Percentiles rank a stretch among this genome's conserved stretches.
Conservation (phyloP, 2,888 invertebrate genomes). For the Papilio gigon region DNA sequence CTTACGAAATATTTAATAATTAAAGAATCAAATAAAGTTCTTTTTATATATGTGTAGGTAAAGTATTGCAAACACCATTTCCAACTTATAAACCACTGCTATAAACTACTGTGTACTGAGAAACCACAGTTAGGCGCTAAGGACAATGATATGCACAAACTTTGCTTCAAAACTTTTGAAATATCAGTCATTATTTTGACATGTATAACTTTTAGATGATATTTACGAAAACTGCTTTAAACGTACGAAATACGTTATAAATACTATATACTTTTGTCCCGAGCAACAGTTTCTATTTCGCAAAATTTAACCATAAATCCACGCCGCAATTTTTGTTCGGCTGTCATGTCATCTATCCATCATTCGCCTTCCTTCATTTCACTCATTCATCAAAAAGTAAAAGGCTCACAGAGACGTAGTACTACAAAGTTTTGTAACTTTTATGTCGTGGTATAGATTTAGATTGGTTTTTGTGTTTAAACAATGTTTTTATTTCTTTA, state of each 20-base stretch:
- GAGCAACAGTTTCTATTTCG: constrained; percentile 62
- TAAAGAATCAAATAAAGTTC: constrained; percentile 67
- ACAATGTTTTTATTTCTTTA: neutral
- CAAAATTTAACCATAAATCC: constrained; percentile 74
- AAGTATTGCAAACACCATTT: constrained; percentile 69
- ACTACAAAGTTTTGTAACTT: neutral
- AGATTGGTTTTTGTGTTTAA: neutral
- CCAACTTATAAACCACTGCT: constrained; percentile 66
- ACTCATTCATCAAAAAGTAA: constrained; percentile 43
- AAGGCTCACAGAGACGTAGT: constrained; percentile 20
- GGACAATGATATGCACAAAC: constrained; percentile 81
- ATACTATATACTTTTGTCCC: constrained; percentile 41
- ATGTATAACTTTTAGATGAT: constrained; percentile 57
- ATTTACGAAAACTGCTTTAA: constrained; percentile 38
- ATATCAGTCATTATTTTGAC: constrained; percentile 73
- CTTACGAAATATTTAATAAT: constrained; percentile 47
- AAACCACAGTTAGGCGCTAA: constrained; percentile 69
- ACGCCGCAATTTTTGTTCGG: constrained; percentile 77
- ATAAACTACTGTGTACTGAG: constrained; percentile 70
- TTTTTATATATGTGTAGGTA: constrained; percentile 65
- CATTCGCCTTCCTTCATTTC: constrained; percentile 42
- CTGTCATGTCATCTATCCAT: constrained; percentile 64
- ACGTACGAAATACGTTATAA: constrained; percentile 37
- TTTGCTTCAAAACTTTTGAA: constrained; percentile 76
- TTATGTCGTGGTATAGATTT: constrained; percentile 7